phyloP scores from a whole-genome alignment of 2,797 vertebrate species.

The Spheniscus humboldti region DNA sequence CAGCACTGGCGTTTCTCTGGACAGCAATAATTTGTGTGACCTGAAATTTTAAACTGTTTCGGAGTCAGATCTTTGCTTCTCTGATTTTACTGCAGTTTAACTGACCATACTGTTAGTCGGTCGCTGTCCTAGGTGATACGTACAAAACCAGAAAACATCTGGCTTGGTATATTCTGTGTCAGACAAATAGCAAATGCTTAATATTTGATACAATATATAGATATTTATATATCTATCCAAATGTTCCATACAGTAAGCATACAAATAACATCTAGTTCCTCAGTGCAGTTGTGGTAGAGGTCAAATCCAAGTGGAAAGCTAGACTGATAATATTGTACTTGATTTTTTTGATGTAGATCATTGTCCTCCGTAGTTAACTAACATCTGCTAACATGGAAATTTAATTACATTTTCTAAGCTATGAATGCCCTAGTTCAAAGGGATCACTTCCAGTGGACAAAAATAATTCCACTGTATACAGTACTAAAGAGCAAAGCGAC shows the following conservation, averaged over 20 bases:
- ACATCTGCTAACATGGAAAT: background rate
- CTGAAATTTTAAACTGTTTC: background rate
- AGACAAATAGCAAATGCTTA: background rate
- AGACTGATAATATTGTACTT: background rate
- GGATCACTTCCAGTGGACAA: background rate
- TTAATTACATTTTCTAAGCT: background rate
- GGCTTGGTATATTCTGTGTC: background rate
- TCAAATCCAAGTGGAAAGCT: background rate
- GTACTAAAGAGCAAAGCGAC: background rate
- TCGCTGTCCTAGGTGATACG: accelerated
- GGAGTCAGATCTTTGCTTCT: background rate
- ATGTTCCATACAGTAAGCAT: background rate
- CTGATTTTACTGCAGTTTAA: background rate
- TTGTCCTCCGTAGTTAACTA: background rate
- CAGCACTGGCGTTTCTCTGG: background rate
- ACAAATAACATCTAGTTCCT: background rate
- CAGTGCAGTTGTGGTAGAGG: background rate
- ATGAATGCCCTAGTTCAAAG: background rate
- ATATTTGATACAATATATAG: background rate
- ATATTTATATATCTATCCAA: background rate
- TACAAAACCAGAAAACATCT: background rate
- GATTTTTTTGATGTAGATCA: background rate
- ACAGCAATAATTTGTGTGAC: background rate
- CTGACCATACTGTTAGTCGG: accelerated
- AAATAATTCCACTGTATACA: background rate